Evolutionary conservation across 2,888 invertebrate genomes (phyloP).

Genomic region (Oscheius sp.): DNA sequence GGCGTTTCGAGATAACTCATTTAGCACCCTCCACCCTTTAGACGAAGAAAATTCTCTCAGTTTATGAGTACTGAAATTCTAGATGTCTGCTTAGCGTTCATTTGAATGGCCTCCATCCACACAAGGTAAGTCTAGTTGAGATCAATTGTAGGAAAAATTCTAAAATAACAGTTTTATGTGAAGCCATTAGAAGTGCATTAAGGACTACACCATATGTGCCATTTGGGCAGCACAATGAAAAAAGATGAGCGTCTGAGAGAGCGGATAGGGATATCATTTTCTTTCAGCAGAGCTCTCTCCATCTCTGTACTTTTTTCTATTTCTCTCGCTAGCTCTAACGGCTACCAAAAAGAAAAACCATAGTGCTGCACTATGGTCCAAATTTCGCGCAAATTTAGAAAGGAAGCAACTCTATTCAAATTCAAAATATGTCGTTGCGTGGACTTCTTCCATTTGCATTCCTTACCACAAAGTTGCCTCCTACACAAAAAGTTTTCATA

Average conservation of each 20-base stretch:
- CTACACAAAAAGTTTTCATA: neutral
- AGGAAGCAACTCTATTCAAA: slow-evolving; percentile 22
- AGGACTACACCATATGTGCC: too few species aligned
- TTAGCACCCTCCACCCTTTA: too few species aligned
- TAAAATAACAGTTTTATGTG: too few species aligned
- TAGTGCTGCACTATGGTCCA: slow-evolving; percentile 11
- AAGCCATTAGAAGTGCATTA: too few species aligned
- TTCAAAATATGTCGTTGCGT: slow-evolving; percentile 3
- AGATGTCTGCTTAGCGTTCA: slow-evolving; percentile 14
- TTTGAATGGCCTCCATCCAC: slow-evolving; percentile 26
- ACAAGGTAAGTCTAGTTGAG: slow-evolving; percentile 15
- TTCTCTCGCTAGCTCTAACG: neutral
- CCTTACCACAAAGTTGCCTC: neutral
- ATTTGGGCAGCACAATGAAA: neutral
- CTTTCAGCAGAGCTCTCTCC: neutral
- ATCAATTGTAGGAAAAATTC: too few species aligned
- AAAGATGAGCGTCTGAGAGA: neutral
- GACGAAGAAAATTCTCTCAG: too few species aligned
- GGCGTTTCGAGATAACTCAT: too few species aligned
- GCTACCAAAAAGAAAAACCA: neutral
- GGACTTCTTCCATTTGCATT: slow-evolving; percentile 14
- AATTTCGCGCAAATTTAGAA: slow-evolving; percentile 18
- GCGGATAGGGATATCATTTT: neutral
- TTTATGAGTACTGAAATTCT: slow-evolving; percentile 22
- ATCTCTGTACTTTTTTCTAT: neutral